Conservation (phyloP, 2,888 invertebrate species). For the Eristalis intricaria region DNA sequence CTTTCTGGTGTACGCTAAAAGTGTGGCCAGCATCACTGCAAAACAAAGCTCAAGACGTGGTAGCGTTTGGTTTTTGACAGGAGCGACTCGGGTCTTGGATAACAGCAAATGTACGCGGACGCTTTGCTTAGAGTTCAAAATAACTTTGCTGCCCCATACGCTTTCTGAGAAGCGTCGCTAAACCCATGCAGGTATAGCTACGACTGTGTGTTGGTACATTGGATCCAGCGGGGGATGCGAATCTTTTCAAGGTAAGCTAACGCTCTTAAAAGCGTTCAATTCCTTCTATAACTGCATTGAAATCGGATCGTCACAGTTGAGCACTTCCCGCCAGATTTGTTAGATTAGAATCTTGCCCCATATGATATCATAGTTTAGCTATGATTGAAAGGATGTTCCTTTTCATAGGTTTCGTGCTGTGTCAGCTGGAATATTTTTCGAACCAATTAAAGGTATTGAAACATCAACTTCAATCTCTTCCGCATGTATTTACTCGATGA, state of each 20-base stretch:
- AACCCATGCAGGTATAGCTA: conserved; percentile 29
- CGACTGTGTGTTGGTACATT: background rate
- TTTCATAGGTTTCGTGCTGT: background rate
- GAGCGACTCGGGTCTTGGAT: conserved; percentile 16
- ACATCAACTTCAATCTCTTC: too few relatives aligned
- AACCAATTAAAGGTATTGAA: too few relatives aligned
- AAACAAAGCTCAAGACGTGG: background rate
- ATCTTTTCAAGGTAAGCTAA: background rate
- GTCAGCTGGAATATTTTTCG: background rate
- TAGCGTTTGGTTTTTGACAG: background rate
- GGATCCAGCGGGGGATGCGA: conserved; percentile 16
- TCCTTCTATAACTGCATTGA: background rate
- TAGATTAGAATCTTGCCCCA: too few relatives aligned
- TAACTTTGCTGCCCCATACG: background rate
- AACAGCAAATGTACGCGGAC: conserved; percentile 10
- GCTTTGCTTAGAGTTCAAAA: background rate
- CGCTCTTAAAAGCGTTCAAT: background rate
- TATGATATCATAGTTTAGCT: too few relatives aligned
- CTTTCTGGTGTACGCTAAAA: background rate
- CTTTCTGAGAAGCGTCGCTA: conserved; percentile 21
- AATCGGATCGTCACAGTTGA: too few relatives aligned
- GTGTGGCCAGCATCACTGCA: conserved; percentile 21
- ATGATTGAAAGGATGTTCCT: background rate
- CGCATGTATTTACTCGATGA: too few relatives aligned
- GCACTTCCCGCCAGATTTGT: too few relatives aligned